Base-by-base conservation (phyloP, 2,113 vertebrate genomes). In the Seriola aureovittata region DNA sequence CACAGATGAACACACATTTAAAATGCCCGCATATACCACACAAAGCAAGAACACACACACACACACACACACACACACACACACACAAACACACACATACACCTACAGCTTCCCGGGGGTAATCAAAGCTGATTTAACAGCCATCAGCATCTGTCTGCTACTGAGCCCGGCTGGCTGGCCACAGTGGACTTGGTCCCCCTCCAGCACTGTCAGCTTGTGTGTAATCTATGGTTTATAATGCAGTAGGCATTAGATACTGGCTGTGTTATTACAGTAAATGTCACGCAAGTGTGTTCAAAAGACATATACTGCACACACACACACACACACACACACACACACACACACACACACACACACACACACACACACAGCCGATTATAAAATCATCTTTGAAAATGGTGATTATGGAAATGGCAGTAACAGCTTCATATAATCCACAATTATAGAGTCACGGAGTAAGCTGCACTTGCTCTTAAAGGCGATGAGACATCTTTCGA, bases 111-210 rank as follows among this genome's bases (percentile, higher is more conserved):
- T 87, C 77, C 71, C 76, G 4, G 40, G 54, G 42, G 81, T 85
- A 85, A 88, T 89, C 29, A 75, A 71, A 83, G 79, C 83, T 90
- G 81, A 77, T 85, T 90, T 59, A 89, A 84, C 85, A 55, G 62
- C 50, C 68, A 59, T 73, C 76, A 85, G 88, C 87, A 91, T 91
- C 87, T 89, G 85, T 87, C 82, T 84, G 78, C 60, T 77, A 34
- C 73, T 59, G 52, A 86, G 77, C 12, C 23, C 6, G 58, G 71
- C 75, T 42, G 67, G 63, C 60, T 75, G 60, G 75, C 60, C 86
- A 55, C 88, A 36, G 82, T 32, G 67, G 85, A 88, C 82, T 81
- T 87, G 84, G 80, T 66, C 58, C 62, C 70, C 60, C 44, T 82
- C 80, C 88, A 89, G 70, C 36, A 1, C 78, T 75, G 75, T 85